Evolutionary conservation across 2,888 invertebrate species (phyloP).

Genomic region (Ischnus inquisitorius): DNA sequence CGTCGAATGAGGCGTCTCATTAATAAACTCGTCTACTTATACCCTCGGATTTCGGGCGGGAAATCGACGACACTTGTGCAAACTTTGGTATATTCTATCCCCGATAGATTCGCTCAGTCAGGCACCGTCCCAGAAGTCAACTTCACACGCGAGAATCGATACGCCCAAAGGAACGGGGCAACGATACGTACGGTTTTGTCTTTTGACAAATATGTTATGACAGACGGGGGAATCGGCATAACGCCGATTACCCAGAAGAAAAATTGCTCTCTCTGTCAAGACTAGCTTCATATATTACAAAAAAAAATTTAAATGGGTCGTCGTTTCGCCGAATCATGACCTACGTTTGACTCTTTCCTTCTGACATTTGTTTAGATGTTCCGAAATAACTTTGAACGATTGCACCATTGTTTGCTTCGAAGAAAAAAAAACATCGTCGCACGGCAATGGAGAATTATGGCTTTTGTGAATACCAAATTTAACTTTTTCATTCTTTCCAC

Average conservation of each 20-base stretch:
- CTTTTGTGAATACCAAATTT: too few relatives aligned
- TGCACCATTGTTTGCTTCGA: too few relatives aligned
- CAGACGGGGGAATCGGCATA: neutral
- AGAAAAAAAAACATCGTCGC: too few relatives aligned
- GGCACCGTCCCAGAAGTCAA: neutral
- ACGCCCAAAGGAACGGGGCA: neutral
- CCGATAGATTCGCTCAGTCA: constrained; percentile 24
- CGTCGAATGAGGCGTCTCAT: constrained; percentile 27
- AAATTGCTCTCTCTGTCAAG: too few relatives aligned
- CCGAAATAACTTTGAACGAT: too few relatives aligned
- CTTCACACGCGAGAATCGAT: neutral
- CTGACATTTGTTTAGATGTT: too few relatives aligned
- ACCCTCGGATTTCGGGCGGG: constrained; percentile 5
- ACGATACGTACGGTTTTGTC: neutral
- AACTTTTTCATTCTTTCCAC: too few relatives aligned
- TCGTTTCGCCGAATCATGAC: neutral
- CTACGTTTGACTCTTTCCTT: neutral
- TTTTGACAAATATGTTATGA: neutral
- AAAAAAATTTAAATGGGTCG: too few relatives aligned
- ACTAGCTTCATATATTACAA: too few relatives aligned
- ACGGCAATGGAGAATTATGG: too few relatives aligned
- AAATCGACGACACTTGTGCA: constrained; percentile 53
- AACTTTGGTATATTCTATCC: constrained; percentile 35
- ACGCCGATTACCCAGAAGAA: too few relatives aligned
- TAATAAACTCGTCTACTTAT: constrained; percentile 46